phyloP scores from a whole-genome alignment of 2,888 invertebrate genomes.

The Polylopha cassiicola region DNA sequence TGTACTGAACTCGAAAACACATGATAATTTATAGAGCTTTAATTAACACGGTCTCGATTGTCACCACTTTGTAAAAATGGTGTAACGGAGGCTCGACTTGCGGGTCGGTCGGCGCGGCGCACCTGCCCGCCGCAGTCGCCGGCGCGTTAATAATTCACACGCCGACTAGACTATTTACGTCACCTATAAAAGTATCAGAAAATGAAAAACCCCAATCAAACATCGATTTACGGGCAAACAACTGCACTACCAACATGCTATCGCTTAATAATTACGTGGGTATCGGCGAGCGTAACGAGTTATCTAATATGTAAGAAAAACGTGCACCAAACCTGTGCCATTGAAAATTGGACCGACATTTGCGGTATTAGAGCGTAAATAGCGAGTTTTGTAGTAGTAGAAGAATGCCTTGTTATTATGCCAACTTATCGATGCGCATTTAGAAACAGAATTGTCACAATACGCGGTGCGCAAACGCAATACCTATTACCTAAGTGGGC shows the following conservation, averaged over 20 bases:
- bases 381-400: not conserved
- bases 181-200: slow-evolving; percentile 1
- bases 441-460: slow-evolving; percentile 47
- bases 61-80: too few relatives aligned
- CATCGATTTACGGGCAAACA: slow-evolving; percentile 8
- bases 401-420: slow-evolving; percentile 4
- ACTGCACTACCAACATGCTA: slow-evolving; percentile 5
- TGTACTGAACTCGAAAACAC: too few relatives aligned
- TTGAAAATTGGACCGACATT: slow-evolving; percentile 7
- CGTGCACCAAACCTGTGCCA: slow-evolving; percentile 6
- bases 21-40: too few relatives aligned
- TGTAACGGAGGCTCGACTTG: too few relatives aligned
- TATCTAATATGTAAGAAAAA: slow-evolving; percentile 13
- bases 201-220: slow-evolving; percentile 4
- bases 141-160: slow-evolving; percentile 9
- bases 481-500: slow-evolving; percentile 19
- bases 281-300: slow-evolving; percentile 18
- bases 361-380: slow-evolving; percentile 1
- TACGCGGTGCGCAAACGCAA: slow-evolving; percentile 37
- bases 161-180: not conserved
- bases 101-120: too few relatives aligned
- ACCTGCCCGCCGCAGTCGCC: slow-evolving; percentile 8
- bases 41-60: too few relatives aligned
- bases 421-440: slow-evolving; percentile 42
- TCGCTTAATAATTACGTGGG: slow-evolving; percentile 13